Evolutionary conservation across 2,797 vertebrate genomes (phyloP).

Genomic region (Siniperca obscura): DNA sequence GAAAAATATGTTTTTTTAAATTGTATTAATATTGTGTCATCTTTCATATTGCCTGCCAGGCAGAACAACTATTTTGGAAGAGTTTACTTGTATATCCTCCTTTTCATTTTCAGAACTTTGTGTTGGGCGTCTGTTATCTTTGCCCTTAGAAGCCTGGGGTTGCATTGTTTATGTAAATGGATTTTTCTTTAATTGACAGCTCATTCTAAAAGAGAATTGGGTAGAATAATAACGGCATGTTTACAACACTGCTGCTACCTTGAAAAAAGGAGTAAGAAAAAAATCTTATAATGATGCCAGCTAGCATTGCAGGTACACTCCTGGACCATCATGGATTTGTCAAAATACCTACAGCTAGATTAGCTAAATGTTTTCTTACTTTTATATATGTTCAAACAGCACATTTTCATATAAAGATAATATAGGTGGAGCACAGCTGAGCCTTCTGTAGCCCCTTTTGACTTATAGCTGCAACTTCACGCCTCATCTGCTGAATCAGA

Average conservation of each 20-base stretch:
- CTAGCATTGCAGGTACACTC: constrained; percentile 5
- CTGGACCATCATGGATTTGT: constrained; percentile 12
- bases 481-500: constrained; percentile 57
- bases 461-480: constrained; percentile 46
- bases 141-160: constrained; percentile 32
- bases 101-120: no score
- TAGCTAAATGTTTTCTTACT: constrained; percentile 14
- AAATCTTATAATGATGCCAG: constrained; percentile 21
- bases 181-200: constrained; percentile 69
- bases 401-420: constrained; percentile 3
- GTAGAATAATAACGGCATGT: constrained; percentile 52
- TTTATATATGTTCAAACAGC: constrained; percentile 3
- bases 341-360: constrained; percentile 8
- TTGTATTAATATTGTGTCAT: constrained; percentile 30
- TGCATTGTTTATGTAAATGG: constrained; percentile 51
- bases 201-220: constrained; percentile 45
- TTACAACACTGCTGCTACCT: constrained; percentile 46
- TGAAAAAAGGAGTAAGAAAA: constrained; percentile 19
- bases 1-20: constrained; percentile 8
- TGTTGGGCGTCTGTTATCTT: constrained; percentile 43
- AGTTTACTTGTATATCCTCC: constrained; percentile 18
- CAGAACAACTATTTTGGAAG: constrained; percentile 39
- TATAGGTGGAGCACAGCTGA: constrained; percentile 21
- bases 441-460: constrained; percentile 14
- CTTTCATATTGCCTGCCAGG: constrained; percentile 43